A percentile compares a stretch with the other conserved stretches of the same genome.
Conservation (phyloP, 53 echinoderm and acorn worm species). For the Holothuria scabra region DNA sequence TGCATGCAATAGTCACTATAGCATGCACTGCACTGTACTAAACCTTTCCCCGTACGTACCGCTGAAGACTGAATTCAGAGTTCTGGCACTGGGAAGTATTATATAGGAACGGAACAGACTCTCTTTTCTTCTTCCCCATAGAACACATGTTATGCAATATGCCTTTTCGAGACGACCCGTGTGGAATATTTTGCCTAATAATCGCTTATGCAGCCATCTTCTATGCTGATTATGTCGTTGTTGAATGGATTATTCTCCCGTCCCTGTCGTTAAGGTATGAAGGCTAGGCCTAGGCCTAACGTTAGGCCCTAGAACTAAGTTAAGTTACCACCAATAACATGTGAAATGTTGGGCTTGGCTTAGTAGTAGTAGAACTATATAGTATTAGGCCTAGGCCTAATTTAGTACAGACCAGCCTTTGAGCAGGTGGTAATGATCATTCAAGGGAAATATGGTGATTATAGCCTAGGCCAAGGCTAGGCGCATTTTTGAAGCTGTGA, state of each 20-base stretch:
- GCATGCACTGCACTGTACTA: too few species aligned
- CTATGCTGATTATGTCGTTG: slow-evolving; percentile 92
- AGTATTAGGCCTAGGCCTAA: background rate
- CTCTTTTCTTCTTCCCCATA: too few species aligned
- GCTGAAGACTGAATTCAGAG: too few species aligned
- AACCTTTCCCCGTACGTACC: too few species aligned
- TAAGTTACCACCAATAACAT: too few species aligned
- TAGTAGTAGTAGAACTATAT: background rate
- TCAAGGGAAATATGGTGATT: too few species aligned
- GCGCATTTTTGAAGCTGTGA: background rate
- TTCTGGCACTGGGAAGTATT: too few species aligned
- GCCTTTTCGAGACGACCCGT: slow-evolving; percentile 88
- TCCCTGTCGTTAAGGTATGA: slow-evolving; percentile 74
- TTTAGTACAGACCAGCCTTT: background rate
- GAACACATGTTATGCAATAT: slow-evolving; percentile 47
- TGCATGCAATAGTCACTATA: too few species aligned
- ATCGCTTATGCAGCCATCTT: slow-evolving; percentile 85
- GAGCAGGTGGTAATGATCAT: too few species aligned
- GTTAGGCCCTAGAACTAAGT: too few species aligned
- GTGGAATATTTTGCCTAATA: slow-evolving; percentile 91
- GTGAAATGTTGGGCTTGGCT: background rate
- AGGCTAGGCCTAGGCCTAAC: background rate
- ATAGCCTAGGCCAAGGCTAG: background rate
- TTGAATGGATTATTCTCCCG: slow-evolving; percentile 95
- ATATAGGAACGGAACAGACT: too few species aligned